Conservation (phyloP, 1,140 invertebrate species). For the Phthorimaea operculella region DNA sequence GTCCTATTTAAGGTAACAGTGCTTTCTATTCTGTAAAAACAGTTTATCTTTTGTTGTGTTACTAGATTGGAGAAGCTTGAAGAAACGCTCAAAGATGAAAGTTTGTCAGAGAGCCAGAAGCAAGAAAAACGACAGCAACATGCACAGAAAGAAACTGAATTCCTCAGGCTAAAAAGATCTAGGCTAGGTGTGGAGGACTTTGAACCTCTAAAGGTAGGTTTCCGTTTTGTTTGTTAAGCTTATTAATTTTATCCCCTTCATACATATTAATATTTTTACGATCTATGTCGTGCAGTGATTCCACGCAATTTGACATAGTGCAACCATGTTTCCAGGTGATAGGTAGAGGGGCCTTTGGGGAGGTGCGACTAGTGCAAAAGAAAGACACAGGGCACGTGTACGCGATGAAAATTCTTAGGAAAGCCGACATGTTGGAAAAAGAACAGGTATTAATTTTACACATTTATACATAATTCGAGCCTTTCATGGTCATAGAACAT, state of each 20-base stretch:
- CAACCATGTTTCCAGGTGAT: conserved; percentile 71
- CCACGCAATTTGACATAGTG: too few relatives aligned
- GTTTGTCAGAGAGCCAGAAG: conserved; percentile 84
- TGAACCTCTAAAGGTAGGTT: conserved; percentile 89
- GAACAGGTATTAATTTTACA: conserved; percentile 78
- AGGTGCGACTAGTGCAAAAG: conserved; percentile 98
- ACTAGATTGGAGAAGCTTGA: conserved; percentile 87
- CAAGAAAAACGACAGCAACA: conserved; percentile 93
- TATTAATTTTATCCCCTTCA: too few relatives aligned
- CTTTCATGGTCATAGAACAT: too few relatives aligned
- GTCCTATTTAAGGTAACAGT: neutral
- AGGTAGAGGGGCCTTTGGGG: conserved; percentile 97
- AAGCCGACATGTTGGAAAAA: conserved; percentile 99
- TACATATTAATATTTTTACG: too few relatives aligned
- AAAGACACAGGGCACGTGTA: conserved; percentile 99
- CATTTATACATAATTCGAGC: too few relatives aligned
- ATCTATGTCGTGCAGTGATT: too few relatives aligned
- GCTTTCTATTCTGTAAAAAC: neutral
- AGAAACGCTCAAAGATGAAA: conserved; percentile 94
- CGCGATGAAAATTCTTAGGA: conserved; percentile 99
- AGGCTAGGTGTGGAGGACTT: conserved; percentile 98
- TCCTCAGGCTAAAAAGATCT: conserved; percentile 94
- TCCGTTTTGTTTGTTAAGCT: too few relatives aligned
- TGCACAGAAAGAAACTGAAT: conserved; percentile 98
- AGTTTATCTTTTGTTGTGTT: neutral